Evolutionary conservation across 2,113 vertebrate genomes (phyloP), one percentile per base, ranked within the genome.

Genomic region (Oncorhynchus clarkii): DNA sequence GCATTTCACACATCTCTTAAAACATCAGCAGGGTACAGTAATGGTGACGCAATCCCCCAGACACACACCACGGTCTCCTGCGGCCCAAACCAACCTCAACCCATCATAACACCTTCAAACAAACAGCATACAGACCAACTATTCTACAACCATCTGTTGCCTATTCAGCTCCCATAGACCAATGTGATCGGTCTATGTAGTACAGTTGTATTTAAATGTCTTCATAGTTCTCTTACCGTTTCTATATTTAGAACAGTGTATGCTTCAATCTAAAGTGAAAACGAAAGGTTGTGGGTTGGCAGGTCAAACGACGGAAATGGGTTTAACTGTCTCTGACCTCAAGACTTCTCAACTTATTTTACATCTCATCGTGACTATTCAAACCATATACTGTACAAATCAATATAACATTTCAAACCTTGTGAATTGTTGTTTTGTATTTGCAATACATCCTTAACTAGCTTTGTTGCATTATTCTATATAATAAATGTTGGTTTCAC

Each of bases 51-150:
- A 90, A 90, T 87, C 86, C 91, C 85, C 76, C 86, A 66, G 78
- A 80, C 87, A 86, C 83, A 54, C 72, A 3, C n/a, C 16, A 59
- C 75, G 79, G 3, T 66, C 84, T 84, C 80, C 14, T 2, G 75
- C 77, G 83, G 22, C 60, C 27, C 78, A 84, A 57, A 75, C 70
- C 86, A 86, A 89, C 84, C 86, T 84, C 88, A 88, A 84, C 78
- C 84, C 82, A 81, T 86, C 80, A 88, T 31, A 92, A 90, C 88
- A 90, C 85, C 86, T 88, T 85, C 83, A 88, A 65, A 65, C 57
- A 74, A 80, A 78, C 85, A 76, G 76, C 80, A 74, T 74, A 54
- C 29, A 74, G 78, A 62, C 70, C 64, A 77, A 29, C 67, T 31
- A 49, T 18, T 59, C 29, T 51, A 24, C 13, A 57, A 64, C 64